Evolutionary conservation across 2,888 invertebrate genomes (phyloP).

Genomic region (Fabriciana adippe): DNA sequence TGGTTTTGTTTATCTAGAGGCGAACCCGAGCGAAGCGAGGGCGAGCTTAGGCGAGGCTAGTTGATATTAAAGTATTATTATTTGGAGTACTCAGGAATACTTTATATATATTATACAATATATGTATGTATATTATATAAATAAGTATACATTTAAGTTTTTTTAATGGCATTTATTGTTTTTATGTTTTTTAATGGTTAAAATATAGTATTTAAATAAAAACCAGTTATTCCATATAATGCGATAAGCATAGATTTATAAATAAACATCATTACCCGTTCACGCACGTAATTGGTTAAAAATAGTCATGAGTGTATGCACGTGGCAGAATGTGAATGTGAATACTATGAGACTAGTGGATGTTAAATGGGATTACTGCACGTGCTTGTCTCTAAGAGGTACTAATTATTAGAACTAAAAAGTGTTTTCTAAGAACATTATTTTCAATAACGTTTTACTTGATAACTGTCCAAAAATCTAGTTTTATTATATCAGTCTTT

Average conservation of each 20-base stretch:
- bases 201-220: too few species aligned
- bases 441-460: neutral
- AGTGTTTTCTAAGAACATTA: neutral
- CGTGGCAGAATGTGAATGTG: constrained; percentile 18
- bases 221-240: neutral
- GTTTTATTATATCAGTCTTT: neutral
- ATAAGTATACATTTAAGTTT: neutral
- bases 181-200: too few species aligned
- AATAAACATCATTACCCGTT: constrained; percentile 14
- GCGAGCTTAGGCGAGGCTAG: too few species aligned
- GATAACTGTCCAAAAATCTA: constrained; percentile 1
- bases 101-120: too few species aligned
- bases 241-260: constrained; percentile 7
- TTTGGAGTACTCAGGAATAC: too few species aligned
- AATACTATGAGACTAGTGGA: constrained; percentile 14
- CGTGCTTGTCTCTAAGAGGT: constrained; percentile 12
- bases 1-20: too few species aligned
- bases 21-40: too few species aligned
- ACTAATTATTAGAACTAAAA: neutral
- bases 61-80: neutral
- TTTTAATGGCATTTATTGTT: neutral
- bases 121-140: too few species aligned
- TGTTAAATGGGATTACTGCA: constrained; percentile 27
- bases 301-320: constrained; percentile 27
- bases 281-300: constrained; percentile 22